phyloP scores from a whole-genome alignment of 1,140 invertebrate genomes.

The Batillaria attramentaria region DNA sequence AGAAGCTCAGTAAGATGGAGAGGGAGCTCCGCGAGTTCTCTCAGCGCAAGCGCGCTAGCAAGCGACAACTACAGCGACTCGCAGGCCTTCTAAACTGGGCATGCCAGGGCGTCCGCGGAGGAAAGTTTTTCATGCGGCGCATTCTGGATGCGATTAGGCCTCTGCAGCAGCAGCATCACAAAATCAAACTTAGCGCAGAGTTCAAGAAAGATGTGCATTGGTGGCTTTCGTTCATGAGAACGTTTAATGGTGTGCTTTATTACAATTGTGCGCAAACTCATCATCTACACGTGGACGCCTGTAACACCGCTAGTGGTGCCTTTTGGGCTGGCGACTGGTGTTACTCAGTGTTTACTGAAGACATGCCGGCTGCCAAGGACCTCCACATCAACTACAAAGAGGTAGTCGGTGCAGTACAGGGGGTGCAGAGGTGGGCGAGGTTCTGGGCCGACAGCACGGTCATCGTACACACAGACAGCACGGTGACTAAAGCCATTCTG shows the following conservation, averaged over 20 bases:
- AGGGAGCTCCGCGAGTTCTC: background rate
- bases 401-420: background rate
- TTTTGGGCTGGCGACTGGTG: slow-evolving; percentile 10
- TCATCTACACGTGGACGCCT: background rate
- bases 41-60: background rate
- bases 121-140: background rate
- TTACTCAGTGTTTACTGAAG: background rate
- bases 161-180: slow-evolving; percentile 3
- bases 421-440: too few species aligned
- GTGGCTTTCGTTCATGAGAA: background rate
- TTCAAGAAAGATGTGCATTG: slow-evolving; percentile 1
- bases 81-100: background rate
- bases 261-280: slow-evolving; percentile 4
- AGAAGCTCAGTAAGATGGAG: too few species aligned
- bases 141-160: background rate
- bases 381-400: background rate
- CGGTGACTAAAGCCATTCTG: slow-evolving; percentile 6
- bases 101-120: background rate
- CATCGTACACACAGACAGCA: slow-evolving; percentile 12
- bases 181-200: slow-evolving; percentile 1
- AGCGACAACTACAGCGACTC: background rate
- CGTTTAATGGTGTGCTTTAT: slow-evolving; percentile 2
- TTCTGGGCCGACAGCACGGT: too few species aligned
- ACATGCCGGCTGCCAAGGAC: background rate
- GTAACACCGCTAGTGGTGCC: slow-evolving; percentile 1